Evolutionary conservation across 2,888 invertebrate species (phyloP).

Genomic region (Metacarcinus magister): DNA sequence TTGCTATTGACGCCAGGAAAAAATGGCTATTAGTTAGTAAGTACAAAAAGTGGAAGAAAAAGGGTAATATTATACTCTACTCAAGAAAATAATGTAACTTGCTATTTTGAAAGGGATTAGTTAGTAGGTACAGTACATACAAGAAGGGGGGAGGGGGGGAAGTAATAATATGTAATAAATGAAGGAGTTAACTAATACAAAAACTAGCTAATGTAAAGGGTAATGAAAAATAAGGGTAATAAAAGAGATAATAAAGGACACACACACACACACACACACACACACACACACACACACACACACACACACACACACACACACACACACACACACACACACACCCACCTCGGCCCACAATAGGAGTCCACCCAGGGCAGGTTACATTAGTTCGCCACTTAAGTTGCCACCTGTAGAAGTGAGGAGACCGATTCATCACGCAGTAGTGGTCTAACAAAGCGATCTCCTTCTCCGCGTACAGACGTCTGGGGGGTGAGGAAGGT

Average conservation of each 20-base stretch:
- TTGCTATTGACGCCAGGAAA: not conserved
- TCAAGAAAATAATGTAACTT: too few species aligned
- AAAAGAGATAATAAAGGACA: too few species aligned
- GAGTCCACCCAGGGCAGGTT: constrained; percentile 8
- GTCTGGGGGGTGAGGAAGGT: not conserved
- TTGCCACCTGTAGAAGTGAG: not conserved
- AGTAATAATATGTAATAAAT: not conserved
- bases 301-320: too few species aligned
- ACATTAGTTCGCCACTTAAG: not conserved
- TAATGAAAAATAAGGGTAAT: too few species aligned
- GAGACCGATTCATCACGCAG: not conserved
- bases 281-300: too few species aligned
- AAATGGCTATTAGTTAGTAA: not conserved
- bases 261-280: too few species aligned
- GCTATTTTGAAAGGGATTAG: too few species aligned
- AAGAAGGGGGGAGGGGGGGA: not conserved
- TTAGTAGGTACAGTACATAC: too few species aligned
- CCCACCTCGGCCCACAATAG: not conserved
- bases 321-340: too few species aligned
- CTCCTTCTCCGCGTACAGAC: not conserved
- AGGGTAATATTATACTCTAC: too few species aligned
- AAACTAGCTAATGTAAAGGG: too few species aligned
- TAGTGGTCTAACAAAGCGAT: not conserved
- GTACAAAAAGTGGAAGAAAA: not conserved
- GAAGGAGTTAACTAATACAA: not conserved